phyloP scores from a whole-genome alignment of 2,888 invertebrate genomes.

The Euclidia mi region DNA sequence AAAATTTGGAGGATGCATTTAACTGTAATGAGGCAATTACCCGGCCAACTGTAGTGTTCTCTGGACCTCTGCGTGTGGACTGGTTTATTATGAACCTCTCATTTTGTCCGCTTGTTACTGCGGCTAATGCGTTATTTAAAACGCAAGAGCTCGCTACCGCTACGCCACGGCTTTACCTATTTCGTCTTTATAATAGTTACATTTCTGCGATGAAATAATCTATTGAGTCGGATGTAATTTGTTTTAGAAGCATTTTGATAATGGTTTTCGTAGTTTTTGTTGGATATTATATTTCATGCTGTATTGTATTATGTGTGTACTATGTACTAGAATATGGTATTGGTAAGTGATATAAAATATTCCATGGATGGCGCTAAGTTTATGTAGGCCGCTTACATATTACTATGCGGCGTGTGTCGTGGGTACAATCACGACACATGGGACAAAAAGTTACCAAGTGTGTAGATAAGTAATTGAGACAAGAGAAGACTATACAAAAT shows the following conservation, averaged over 20 bases:
- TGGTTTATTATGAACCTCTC: constrained; percentile 59
- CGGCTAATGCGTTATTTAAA: constrained; percentile 57
- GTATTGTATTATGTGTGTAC: too few relatives aligned
- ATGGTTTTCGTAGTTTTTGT: too few relatives aligned
- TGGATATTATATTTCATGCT: too few relatives aligned
- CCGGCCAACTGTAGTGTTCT: constrained; percentile 47
- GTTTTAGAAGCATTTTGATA: neutral
- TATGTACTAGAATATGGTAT: too few relatives aligned
- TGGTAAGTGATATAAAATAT: too few relatives aligned
- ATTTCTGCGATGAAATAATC: constrained; percentile 26
- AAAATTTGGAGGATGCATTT: constrained; percentile 46
- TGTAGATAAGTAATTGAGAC: too few relatives aligned
- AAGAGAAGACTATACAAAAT: too few relatives aligned
- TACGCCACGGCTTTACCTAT: constrained; percentile 19
- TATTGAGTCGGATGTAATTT: constrained; percentile 23
- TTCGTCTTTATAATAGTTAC: constrained; percentile 30
- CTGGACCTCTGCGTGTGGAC: constrained; percentile 31
- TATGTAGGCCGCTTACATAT: too few relatives aligned
- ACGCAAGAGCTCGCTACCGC: constrained; percentile 51
- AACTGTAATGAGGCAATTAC: constrained; percentile 60
- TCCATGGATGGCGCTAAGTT: too few relatives aligned
- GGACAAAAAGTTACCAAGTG: too few relatives aligned
- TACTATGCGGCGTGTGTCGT: too few relatives aligned
- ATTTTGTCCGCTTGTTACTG: constrained; percentile 54
- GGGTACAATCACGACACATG: too few relatives aligned